phyloP scores from a whole-genome alignment of 2,113 vertebrate species.

The Bujurquina vittata region DNA sequence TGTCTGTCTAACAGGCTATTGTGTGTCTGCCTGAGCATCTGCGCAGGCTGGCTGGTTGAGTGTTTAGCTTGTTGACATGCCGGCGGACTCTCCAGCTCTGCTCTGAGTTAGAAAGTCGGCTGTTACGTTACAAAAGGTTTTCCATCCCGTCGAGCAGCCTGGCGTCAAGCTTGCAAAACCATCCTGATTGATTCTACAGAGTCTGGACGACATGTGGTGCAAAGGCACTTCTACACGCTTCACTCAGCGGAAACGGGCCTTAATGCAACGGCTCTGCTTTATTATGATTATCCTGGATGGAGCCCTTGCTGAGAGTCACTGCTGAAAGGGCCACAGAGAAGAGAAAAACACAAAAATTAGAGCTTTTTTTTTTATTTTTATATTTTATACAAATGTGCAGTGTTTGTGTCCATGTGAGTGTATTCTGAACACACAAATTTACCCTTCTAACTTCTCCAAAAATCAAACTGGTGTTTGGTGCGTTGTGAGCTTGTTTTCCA shows the following conservation, averaged over 20 bases:
- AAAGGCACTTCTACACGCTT: conserved; percentile 54
- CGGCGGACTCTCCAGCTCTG: conserved; percentile 37
- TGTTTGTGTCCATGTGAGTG: accelerated
- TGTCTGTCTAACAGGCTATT: neutral
- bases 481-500: conserved; percentile 55
- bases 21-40: conserved; percentile 7
- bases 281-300: conserved; percentile 15
- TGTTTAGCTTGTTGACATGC: conserved; percentile 57
- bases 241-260: conserved; percentile 54
- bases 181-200: conserved; percentile 71
- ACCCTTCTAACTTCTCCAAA: neutral
- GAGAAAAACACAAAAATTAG: neutral
- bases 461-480: neutral
- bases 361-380: neutral
- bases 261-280: conserved; percentile 49
- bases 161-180: conserved; percentile 40
- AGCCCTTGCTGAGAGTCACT: neutral
- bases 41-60: neutral
- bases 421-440: neutral
- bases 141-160: conserved; percentile 47
- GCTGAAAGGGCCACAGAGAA: neutral
- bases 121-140: conserved; percentile 45
- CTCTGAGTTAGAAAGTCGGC: conserved; percentile 28
- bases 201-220: conserved; percentile 27
- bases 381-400: neutral